Conservation (phyloP, 1,140 invertebrate genomes). For the Battus philenor region DNA sequence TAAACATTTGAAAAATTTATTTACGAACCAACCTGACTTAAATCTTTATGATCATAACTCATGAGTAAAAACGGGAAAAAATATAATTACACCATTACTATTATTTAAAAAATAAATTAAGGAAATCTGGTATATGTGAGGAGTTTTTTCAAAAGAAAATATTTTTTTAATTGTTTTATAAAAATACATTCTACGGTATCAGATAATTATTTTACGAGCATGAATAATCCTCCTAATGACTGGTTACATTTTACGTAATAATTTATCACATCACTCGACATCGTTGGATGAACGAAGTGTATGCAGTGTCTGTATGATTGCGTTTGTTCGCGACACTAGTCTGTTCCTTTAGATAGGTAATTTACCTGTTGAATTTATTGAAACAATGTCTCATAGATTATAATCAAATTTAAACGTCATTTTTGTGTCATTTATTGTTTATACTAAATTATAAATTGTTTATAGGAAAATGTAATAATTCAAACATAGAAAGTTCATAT, state of each 20-base stretch:
- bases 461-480: background rate
- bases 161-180: no score
- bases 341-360: slow-evolving; percentile 16
- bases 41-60: no score
- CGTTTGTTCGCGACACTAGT: slow-evolving; percentile 12
- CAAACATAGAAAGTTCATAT: background rate
- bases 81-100: no score
- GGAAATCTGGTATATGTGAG: no score
- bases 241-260: slow-evolving; percentile 28
- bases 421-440: slow-evolving; percentile 3
- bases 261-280: slow-evolving; percentile 32
- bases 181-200: no score
- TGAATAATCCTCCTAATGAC: slow-evolving; percentile 21
- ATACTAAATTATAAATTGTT: background rate
- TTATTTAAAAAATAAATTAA: no score
- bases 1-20: no score
- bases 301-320: slow-evolving; percentile 16
- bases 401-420: slow-evolving; percentile 1
- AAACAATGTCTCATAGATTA: slow-evolving; percentile 8
- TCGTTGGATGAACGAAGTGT: slow-evolving; percentile 12
- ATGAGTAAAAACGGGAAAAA: no score
- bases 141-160: no score
- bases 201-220: slow-evolving; percentile 10
- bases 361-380: slow-evolving; percentile 13
- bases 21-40: no score